phyloP scores from a whole-genome alignment of 2,888 invertebrate species.

The Drosophila tripunctata region DNA sequence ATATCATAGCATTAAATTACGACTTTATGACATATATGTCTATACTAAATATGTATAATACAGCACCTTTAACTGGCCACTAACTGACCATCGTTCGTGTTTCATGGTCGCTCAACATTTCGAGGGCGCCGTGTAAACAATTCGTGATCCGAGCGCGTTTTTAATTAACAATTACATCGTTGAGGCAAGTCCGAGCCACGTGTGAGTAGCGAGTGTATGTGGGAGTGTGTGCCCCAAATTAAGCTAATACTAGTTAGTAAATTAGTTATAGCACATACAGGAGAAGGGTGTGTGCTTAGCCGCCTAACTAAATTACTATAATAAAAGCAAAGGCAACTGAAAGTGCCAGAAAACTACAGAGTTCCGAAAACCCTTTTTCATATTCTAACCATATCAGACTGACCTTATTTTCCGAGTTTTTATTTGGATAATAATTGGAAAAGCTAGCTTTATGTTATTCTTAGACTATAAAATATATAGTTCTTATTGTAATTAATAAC shows the following conservation, averaged over 20 bases:
- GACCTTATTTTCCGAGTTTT: not conserved
- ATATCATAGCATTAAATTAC: not conserved
- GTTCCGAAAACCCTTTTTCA: not conserved
- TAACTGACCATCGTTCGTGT: conserved; percentile 11
- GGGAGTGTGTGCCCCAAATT: conserved; percentile 51
- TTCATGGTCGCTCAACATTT: conserved; percentile 8
- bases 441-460: no score
- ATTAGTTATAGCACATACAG: conserved; percentile 45
- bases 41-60: no score
- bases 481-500: not conserved
- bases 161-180: conserved; percentile 74
- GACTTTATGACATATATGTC: conserved; percentile 35
- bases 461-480: no score
- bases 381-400: not conserved
- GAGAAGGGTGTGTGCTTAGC: conserved; percentile 38
- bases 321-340: not conserved
- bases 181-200: conserved; percentile 44
- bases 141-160: conserved; percentile 64
- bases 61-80: conserved; percentile 32
- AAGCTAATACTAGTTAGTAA: conserved; percentile 64
- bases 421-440: not conserved
- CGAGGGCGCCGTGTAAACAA: conserved; percentile 28
- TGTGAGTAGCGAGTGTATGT: conserved; percentile 28
- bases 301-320: not conserved
- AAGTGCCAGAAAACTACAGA: not conserved